Conservation (phyloP, 2,113 vertebrate genomes). For the Podilymbus podiceps region DNA sequence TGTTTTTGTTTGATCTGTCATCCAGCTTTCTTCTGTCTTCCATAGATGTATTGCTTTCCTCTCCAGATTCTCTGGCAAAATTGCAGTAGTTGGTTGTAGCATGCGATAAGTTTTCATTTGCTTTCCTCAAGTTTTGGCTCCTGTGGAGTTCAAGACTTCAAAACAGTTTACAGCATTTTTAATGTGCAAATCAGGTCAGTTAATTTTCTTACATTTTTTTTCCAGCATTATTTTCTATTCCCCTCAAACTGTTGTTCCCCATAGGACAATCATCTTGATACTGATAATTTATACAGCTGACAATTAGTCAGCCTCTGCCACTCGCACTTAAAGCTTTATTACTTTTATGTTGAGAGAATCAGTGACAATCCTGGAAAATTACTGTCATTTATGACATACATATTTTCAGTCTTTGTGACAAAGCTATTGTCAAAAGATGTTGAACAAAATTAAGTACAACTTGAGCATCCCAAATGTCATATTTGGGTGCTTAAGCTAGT, state of each 20-base stretch:
- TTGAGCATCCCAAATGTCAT: neutral
- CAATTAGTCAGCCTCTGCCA: conserved; percentile 20
- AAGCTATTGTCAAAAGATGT: conserved; percentile 27
- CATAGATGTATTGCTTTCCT: neutral
- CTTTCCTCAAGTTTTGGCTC: neutral
- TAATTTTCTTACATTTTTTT: neutral
- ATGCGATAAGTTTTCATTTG: neutral
- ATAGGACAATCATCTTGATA: neutral
- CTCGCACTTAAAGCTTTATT: neutral
- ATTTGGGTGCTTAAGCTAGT: neutral
- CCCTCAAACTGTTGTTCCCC: neutral
- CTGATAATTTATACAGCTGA: neutral
- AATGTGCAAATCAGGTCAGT: neutral
- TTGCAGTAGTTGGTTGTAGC: neutral
- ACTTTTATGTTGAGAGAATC: conserved; percentile 21
- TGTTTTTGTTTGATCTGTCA: neutral
- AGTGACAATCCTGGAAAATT: neutral
- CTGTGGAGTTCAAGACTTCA: neutral
- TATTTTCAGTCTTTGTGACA: conserved; percentile 31
- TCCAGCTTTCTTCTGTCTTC: neutral
- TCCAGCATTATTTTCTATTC: neutral
- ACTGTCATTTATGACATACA: neutral
- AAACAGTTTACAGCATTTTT: neutral
- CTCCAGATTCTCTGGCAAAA: neutral
- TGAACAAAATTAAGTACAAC: conserved; percentile 35